Base-by-base conservation (phyloP, 2,113 vertebrate genomes). In the Phaethon lepturus region DNA sequence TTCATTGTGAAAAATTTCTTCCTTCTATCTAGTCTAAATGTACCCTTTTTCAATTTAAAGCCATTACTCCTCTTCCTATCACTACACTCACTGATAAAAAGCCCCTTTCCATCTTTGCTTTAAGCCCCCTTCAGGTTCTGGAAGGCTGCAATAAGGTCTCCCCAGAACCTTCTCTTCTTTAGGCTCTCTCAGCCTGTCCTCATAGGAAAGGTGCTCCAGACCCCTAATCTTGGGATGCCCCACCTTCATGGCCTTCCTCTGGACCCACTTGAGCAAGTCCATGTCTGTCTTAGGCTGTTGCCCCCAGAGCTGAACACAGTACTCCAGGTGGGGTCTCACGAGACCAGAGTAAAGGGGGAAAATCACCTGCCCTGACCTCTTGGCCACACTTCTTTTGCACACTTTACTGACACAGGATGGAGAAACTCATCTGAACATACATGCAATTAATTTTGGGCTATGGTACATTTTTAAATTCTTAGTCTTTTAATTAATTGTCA, bases 261-360 rank as follows among this genome's bases (percentile, higher is more conserved):
- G 50, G 10, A 33, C 25, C 9, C 0, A 0, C 7, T 29, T 2
- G 1, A 73, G 6, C 3, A 62, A 8, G 17, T 58, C 38, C 1
- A 4, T 28, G 10, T 11, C 19, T 6, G 42, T 68, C 18, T 35
- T 45, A 10, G 12, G 3, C 0, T 78, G 6, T 5, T 1, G 17
- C 9, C 4, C 18, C 6, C 9, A 67, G 24, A 88, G 17, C 7
- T 86, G 23, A 28, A 80, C 3, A 3, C 5, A 28, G 31, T 17
- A 45, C 18, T 55, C 3, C n/a, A 73, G 40, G 11, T 50, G 6
- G 13, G 5, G 3, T 52, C 19, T 44, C n/a, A 64, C 2, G 1
- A 63, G 5, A 35, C 26, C 3, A 31, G 13, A 56, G 6, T 6
- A 71, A 15, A 44, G 11, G 2, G 2, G 15, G 0, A 58, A 25